Evolutionary conservation across 2,888 invertebrate species (phyloP).

Genomic region (Osmoderma eremita): DNA sequence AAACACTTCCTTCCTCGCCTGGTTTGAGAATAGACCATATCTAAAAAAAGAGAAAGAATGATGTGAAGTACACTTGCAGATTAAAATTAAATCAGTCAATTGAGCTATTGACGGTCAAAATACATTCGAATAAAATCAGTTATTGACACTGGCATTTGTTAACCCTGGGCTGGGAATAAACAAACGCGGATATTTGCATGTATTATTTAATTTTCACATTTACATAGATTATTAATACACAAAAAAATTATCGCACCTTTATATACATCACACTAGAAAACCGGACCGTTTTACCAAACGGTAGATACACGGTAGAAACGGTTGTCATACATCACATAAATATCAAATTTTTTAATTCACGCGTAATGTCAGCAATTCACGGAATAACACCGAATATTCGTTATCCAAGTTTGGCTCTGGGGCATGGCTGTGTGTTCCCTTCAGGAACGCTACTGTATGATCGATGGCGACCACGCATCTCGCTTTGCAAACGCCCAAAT

Average conservation of each 20-base stretch:
- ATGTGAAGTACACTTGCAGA: background rate
- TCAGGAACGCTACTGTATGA: slow-evolving; percentile 51
- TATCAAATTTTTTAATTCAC: background rate
- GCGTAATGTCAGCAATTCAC: slow-evolving; percentile 28
- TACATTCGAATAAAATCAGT: background rate
- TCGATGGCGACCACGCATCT: slow-evolving; percentile 53
- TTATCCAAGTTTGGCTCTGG: slow-evolving; percentile 40
- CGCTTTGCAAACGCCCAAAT: slow-evolving; percentile 58
- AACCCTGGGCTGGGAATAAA: too few species aligned
- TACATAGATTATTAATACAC: too few species aligned
- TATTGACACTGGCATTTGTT: too few species aligned
- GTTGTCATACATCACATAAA: background rate
- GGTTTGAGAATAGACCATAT: slow-evolving; percentile 46
- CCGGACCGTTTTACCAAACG: too few species aligned
- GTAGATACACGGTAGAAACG: too few species aligned
- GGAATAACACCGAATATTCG: slow-evolving; percentile 36
- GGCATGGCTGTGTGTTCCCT: slow-evolving; percentile 51
- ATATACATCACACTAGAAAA: too few species aligned
- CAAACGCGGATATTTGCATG: too few species aligned
- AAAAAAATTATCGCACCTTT: too few species aligned
- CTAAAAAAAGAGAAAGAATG: slow-evolving; percentile 37
- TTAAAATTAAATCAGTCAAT: background rate
- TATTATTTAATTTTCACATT: too few species aligned
- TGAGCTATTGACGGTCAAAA: background rate
- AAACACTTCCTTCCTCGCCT: slow-evolving; percentile 53